Evolutionary conservation across 2,888 invertebrate species (phyloP), one percentile per base, ranked within the genome.

Genomic region (Corbicula japonica): DNA sequence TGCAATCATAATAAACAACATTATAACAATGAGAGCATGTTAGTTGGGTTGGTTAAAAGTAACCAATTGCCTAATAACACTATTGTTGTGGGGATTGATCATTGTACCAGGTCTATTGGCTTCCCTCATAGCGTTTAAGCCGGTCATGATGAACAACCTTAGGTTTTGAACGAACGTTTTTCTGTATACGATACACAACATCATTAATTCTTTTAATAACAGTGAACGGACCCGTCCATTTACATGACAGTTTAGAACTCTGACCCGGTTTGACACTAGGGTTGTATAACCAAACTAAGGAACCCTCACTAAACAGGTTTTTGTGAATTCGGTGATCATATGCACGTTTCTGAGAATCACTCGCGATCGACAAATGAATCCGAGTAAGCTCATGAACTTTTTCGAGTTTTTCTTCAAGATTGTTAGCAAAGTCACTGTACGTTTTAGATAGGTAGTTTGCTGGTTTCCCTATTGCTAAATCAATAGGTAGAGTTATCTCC

Each of bases 401-500:
- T 34, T 30, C 50, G 21, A 60, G 50, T 50, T 26, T 32, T 2
- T 50, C 23, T 48, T 70, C 70, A 10, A 70, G 35, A 2, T 70
- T 26, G n/a, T 21, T 10, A 5, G 48, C 61, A 30, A 41, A 61
- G 3, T 32, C 44, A 15, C 23, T 54, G 10, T 44, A 21, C n/a
- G 38, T 32, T 35, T 15, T 44, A 6, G n/a, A 5, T 1, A 28
- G 18, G 8, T 12, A 12, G 18, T 32, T 28, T n/a, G 18, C 50
- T 21, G 52, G 38, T 15, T 38, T 52, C 44, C 80, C 80, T 23
- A 66, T 18, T 8, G 52, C 46, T n/a, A 73, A 50, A 44, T 79
- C 75, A 41, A 66, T 21, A 18, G 81, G 81, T 32, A 78, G 28
- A 32, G n/a, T 70, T 15, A 80, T 52, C 18, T 83, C 65, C 44